Evolutionary conservation across 2,888 invertebrate genomes (phyloP), one percentile per base, ranked within the genome.

Genomic region (Strigamia transsilvanica): DNA sequence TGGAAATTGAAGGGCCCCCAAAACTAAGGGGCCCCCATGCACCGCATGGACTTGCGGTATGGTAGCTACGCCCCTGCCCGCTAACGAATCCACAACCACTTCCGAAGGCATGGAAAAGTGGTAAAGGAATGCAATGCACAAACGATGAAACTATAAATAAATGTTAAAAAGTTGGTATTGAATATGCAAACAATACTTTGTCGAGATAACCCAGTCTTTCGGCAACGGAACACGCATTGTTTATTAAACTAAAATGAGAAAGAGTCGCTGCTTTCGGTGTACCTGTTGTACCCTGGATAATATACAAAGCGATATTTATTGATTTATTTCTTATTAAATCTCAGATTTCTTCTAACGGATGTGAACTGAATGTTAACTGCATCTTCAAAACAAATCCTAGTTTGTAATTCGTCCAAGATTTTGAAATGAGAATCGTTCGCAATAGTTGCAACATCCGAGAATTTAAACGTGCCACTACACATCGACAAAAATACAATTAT

Each of bases 41-140:
- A n/a, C n/a, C n/a, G n/a, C n/a, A n/a, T n/a, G n/a, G n/a, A n/a
- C n/a, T n/a, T n/a, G n/a, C n/a, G n/a, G n/a, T n/a, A n/a, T n/a
- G n/a, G n/a, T n/a, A n/a, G n/a, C n/a, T n/a, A n/a, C n/a, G n/a
- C n/a, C n/a, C n/a, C n/a, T n/a, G n/a, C n/a, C n/a, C n/a, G n/a
- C n/a, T n/a, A n/a, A n/a, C n/a, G n/a, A n/a, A 89, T 0, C 91
- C 92, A 77, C 92, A 88, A 1, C 92, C 90, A 83, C 92, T 91
- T 0, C 95, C 96, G 87, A 92, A 95, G 42, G 93, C 94, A 87
- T 97, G 96, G 87, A 94, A 96, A 34, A 94, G 89, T 0, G 95
- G 95, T 23, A 94, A 93, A 85, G 93, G 93, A 2, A 88, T 82
- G 84, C 90, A 89, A 88, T 82, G 84, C 90, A 89, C 27, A 27